A percentile compares a stretch with the other conserved stretches of the same genome.
Evolutionary conservation across 2,888 invertebrate genomes (phyloP).

Genomic region (Drosophila cognata): DNA sequence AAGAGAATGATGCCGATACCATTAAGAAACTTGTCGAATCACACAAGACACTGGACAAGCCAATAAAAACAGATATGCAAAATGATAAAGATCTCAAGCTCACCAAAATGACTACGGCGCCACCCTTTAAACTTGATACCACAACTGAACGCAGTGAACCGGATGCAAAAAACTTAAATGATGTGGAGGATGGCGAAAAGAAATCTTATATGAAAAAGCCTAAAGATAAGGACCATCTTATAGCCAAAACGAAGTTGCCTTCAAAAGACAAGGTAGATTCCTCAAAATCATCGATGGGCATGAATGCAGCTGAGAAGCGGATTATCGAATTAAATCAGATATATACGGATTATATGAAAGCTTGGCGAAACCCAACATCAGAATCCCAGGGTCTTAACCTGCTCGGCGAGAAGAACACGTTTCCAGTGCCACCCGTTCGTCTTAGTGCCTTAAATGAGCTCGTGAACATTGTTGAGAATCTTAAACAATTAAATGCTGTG

Average conservation of each 20-base stretch:
- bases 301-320: conserved; percentile 12
- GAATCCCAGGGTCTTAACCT: not conserved
- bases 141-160: not conserved
- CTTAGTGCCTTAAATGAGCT: conserved; percentile 53
- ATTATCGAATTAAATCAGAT: conserved; percentile 36
- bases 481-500: conserved; percentile 44
- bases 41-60: not conserved
- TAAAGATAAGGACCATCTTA: conserved; percentile 10
- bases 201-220: conserved; percentile 10
- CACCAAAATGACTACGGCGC: not conserved
- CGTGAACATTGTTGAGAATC: conserved; percentile 47
- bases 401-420: not conserved
- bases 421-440: not conserved
- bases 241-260: conserved; percentile 20
- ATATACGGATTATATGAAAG: conserved; percentile 34
- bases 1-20: conserved; percentile 20
- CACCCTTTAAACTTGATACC: not conserved
- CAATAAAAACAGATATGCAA: not conserved
- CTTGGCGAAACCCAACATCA: conserved; percentile 26
- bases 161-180: not conserved
- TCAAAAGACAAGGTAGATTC: not conserved
- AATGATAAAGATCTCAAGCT: not conserved
- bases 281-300: not conserved
- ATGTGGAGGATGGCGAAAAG: not conserved
- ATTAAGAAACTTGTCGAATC: not conserved